Base-by-base conservation (phyloP, 64 coral and sea anemone genomes). In the Dendronephthya gigantea region DNA sequence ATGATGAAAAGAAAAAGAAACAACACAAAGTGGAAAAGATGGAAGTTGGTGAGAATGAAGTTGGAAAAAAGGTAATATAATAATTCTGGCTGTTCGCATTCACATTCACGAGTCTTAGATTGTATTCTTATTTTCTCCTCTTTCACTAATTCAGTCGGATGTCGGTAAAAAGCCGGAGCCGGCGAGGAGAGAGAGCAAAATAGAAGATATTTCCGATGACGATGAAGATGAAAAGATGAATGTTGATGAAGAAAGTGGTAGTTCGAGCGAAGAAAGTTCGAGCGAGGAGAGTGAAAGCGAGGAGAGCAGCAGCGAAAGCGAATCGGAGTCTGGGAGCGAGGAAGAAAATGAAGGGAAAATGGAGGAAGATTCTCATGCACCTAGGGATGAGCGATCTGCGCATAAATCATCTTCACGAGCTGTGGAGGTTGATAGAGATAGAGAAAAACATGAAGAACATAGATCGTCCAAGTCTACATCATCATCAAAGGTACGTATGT, bases 231-330 rank as follows among this genome's bases (percentile, higher is more conserved):
- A 75, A 33, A 37, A 31, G 34, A 75, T 75, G 69, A 27, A 75
- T 31, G 69, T 34, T 14, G 7, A 37, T 27, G 35, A 37, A 6
- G 69, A 75, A 27, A 33, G 30, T 75, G 69, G 25, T 7, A 75
- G 69, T 75, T 31, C 28, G 30, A 75, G 69, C 30, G 69, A 58
- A 17, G 51, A 75, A 75, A 75, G 69, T 75, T 75, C 69, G 30
- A 75, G 69, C 25, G 69, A 75, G 30, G 69, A 75, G 11, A 45
- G 4, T 45, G 41, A 11, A 37, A 75, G 69, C 35, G 69, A 75
- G n/a, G 69, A 75, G 30, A 75, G 69, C 25, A 37, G 35, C 25
- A 33, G 30, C 7, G 69, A 75, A 27, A 75, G 69, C 34, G 69
- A 75, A 75, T 34, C 29, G 19, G 58, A 66, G 58, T 8, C 19